Base-by-base conservation (phyloP, 1,140 invertebrate genomes). In the Drosophila burlai region DNA sequence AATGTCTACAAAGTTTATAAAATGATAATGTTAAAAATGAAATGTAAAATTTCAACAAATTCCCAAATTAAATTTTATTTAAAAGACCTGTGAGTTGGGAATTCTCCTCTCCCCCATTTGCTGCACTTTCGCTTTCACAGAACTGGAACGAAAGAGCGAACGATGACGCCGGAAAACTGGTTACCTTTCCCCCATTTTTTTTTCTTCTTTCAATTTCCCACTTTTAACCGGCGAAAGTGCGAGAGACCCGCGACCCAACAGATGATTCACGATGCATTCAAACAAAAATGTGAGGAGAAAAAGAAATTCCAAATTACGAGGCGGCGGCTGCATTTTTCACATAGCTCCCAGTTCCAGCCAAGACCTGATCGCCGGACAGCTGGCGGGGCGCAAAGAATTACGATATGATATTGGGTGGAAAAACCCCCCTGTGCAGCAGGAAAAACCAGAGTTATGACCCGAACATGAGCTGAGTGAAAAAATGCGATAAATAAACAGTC, bases 251-350 rank as follows among this genome's bases (percentile, higher is more conserved):
- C 16, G 46, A 18, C 67, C 47, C 47, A 49, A 24, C 34, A 54
- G 7, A 31, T 73, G 65, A 73, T 50, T 71, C 69, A 73, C 21
- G 29, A 50, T 73, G 69, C 68, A 73, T 45, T 38, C 24, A 52
- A 11, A 18, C 18, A 18, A 29, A 18, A 29, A 29, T 16, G n/a
- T 7, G 0, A 31, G 10, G 7, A 52, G 13, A 50, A 10, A 29
- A 42, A 38, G 46, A 72, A 72, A 73, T 50, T 72, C 38, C 46
- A 52, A 60, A 49, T 43, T 67, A 26, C 45, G 18, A 21, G 18
- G 36, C 43, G 4, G 58, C n/a, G 38, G 18, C 38, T 73, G 69
- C 54, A 72, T 73, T 73, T 73, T 52, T 72, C 31, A 65, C 47
- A 69, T 54, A 45, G 10, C 18, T 49, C 13, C 13, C 38, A 24